Conservation (phyloP, 2,797 vertebrate species). For the Schizopygopsis pylzovi region DNA sequence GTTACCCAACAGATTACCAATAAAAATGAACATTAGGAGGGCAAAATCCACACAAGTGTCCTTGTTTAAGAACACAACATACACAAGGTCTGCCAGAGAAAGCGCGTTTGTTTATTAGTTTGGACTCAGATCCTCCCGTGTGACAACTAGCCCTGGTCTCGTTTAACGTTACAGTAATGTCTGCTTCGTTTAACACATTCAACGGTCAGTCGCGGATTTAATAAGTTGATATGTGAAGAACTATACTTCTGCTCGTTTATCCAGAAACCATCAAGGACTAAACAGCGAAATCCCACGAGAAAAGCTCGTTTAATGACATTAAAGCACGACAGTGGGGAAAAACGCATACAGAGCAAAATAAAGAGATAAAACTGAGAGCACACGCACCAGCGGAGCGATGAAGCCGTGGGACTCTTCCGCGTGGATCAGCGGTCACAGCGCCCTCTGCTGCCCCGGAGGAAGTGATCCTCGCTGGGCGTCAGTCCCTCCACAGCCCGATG, state of each 20-base stretch:
- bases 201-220: not conserved
- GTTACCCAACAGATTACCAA: not conserved
- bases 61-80: not conserved
- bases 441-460: constrained; percentile 11
- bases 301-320: not conserved
- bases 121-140: not conserved
- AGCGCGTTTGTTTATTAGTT: not conserved
- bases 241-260: not conserved
- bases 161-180: no score
- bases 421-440: not conserved
- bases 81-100: not conserved
- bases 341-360: not conserved
- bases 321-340: not conserved
- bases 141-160: not conserved
- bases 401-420: not conserved
- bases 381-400: constrained; percentile 9
- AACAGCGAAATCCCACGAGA: no score
- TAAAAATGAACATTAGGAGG: not conserved
- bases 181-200: not conserved
- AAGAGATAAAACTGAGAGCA: not conserved
- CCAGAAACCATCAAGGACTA: not conserved
- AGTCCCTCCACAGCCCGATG: no score
- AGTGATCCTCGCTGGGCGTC: not conserved
- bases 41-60: not conserved
- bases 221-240: not conserved